These are phyloP conservation scores for Drosophila sechellia DNA, from an alignment of 1,140 invertebrate species.

Conservation along the genomic window DNA sequence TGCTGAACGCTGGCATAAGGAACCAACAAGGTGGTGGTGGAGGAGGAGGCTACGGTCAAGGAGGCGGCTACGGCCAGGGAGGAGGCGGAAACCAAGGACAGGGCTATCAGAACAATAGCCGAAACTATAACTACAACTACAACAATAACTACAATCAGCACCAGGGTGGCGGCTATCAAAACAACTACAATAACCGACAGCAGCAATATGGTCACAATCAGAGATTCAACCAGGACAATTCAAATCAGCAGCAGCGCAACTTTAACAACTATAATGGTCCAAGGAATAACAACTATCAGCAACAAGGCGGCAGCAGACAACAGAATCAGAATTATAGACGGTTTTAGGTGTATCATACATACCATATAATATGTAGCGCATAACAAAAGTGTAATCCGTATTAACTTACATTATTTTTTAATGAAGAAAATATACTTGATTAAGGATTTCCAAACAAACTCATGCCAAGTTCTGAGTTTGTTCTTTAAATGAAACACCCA, in stretches of 20 bases:
- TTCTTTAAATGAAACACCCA: background rate
- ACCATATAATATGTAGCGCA: background rate
- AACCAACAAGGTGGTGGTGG: conserved; percentile 27
- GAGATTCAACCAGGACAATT: conserved; percentile 40
- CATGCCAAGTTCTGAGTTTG: background rate
- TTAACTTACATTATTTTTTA: conserved; percentile 9
- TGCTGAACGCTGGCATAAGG: conserved; percentile 39
- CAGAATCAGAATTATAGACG: conserved; percentile 55
- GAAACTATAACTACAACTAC: conserved; percentile 39
- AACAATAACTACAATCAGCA: conserved; percentile 38
- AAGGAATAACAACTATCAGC: conserved; percentile 40
- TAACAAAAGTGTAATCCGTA: conserved; percentile 1
- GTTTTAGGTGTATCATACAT: conserved; percentile 40
- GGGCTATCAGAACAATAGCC: conserved; percentile 40
- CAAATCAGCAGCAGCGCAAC: conserved; percentile 39
- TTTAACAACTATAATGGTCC: conserved; percentile 52
- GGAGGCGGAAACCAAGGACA: conserved; percentile 13
- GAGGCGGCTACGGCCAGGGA: conserved; percentile 22
- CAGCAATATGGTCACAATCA: conserved; percentile 36
- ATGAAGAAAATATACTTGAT: background rate
- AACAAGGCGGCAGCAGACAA: conserved; percentile 35
- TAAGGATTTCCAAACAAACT: conserved; percentile 1
- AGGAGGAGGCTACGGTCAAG: conserved; percentile 19
- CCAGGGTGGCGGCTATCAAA: conserved; percentile 33
- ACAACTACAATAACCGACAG: conserved; percentile 33